These are phyloP conservation scores for Sycophaga agraensis DNA, from an alignment of 1,140 invertebrate species.

Conservation along the genomic window DNA sequence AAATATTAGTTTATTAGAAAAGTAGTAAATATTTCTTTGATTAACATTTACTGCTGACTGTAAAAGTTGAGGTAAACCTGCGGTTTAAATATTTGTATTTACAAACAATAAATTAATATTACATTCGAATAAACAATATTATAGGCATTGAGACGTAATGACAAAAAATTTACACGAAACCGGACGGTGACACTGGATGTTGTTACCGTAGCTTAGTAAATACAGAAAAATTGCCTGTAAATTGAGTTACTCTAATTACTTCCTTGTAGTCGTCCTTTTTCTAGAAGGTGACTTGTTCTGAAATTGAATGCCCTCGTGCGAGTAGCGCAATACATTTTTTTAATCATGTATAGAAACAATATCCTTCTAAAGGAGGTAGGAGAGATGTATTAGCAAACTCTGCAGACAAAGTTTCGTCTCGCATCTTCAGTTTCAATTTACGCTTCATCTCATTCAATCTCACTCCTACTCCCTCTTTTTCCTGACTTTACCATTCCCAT, in stretches of 20 bases:
- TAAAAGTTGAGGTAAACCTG: no score
- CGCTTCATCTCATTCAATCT: conserved; percentile 21
- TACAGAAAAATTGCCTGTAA: neutral
- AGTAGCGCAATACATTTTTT: conserved; percentile 7
- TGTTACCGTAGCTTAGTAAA: neutral
- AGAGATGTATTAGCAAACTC: conserved; percentile 1
- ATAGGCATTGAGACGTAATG: no score
- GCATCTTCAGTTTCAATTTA: conserved; percentile 27
- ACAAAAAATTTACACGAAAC: no score
- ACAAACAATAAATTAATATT: no score
- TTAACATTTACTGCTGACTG: no score
- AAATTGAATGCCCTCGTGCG: neutral
- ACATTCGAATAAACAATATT: no score
- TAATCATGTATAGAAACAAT: conserved; percentile 26
- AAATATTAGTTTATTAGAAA: no score
- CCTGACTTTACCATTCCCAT: neutral
- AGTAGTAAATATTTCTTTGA: no score
- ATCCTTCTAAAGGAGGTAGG: neutral
- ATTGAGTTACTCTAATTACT: conserved; percentile 19
- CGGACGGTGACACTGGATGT: no score
- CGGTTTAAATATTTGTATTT: no score
- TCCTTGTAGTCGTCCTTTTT: conserved; percentile 1
- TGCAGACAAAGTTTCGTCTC: conserved; percentile 27
- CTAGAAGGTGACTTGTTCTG: neutral
- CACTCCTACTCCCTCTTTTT: neutral